phyloP scores from a whole-genome alignment of 2,888 invertebrate species.

The Cylindroiulus punctatus region DNA sequence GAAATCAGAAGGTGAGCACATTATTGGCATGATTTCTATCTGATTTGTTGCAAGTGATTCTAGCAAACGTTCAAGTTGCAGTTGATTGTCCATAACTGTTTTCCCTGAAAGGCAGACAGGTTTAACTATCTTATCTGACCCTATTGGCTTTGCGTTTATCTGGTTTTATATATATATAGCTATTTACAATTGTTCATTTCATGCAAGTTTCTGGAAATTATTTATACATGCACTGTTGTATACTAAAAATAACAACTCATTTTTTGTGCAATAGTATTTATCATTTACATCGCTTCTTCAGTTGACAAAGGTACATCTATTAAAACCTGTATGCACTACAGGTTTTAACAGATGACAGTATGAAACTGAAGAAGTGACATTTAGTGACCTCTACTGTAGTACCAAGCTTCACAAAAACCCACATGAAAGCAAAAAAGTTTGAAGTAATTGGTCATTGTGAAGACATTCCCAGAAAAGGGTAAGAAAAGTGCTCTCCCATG shows the following conservation, averaged over 20 bases:
- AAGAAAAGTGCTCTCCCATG: neutral
- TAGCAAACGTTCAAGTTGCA: too few species aligned
- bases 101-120: neutral
- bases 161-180: neutral
- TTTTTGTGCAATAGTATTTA: neutral
- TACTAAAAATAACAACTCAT: neutral
- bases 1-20: too few species aligned
- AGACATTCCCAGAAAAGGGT: slow-evolving; percentile 21
- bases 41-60: too few species aligned
- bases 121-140: neutral
- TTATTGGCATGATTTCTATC: too few species aligned
- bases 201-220: neutral
- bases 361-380: too few species aligned
- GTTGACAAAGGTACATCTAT: too few species aligned
- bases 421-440: neutral
- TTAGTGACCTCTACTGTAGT: neutral
- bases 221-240: neutral
- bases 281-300: too few species aligned
- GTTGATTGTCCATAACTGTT: too few species aligned
- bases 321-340: too few species aligned
- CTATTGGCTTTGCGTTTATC: neutral
- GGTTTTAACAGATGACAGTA: too few species aligned
- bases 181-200: neutral
- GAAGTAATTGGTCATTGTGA: neutral
- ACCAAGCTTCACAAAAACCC: neutral